Conservation (phyloP, 2,113 vertebrate species). For the Cebidichthys violaceus region DNA sequence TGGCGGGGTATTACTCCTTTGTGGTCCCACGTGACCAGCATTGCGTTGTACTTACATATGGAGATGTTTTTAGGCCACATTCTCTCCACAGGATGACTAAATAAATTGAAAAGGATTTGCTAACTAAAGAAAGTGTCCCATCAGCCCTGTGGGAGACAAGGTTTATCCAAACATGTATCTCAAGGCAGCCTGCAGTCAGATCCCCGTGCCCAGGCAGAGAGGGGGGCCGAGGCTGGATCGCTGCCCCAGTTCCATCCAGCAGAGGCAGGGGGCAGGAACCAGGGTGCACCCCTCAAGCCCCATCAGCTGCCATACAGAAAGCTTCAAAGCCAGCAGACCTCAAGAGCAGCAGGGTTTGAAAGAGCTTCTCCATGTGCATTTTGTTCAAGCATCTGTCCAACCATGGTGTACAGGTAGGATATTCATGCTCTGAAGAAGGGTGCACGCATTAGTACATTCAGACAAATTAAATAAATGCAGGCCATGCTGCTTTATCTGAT, state of each 20-base stretch:
- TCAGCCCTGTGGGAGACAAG: constrained; percentile 29
- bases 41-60: constrained; percentile 46
- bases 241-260: constrained; percentile 51
- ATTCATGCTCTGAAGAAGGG: neutral
- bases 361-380: constrained; percentile 46
- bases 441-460: neutral
- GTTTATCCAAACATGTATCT: constrained; percentile 71
- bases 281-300: constrained; percentile 45
- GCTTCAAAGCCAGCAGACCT: constrained; percentile 42
- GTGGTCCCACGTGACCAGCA: constrained; percentile 36
- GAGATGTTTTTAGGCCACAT: constrained; percentile 42
- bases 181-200: constrained; percentile 74
- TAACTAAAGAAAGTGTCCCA: constrained; percentile 50
- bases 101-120: constrained; percentile 65
- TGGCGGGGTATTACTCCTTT: constrained; percentile 40
- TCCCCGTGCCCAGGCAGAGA: constrained; percentile 68
- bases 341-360: constrained; percentile 52
- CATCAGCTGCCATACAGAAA: constrained; percentile 50
- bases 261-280: constrained; percentile 63
- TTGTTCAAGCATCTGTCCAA: constrained; percentile 41
- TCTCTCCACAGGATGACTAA: constrained; percentile 42
- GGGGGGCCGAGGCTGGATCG: constrained; percentile 66
- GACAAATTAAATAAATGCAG: neutral
- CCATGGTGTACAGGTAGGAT: constrained; percentile 80
- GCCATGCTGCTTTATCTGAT: neutral